A percentile compares a stretch with the other conserved stretches of the same genome.
Conservation (phyloP, 2,113 vertebrate genomes). For the Hystrix cristata region DNA sequence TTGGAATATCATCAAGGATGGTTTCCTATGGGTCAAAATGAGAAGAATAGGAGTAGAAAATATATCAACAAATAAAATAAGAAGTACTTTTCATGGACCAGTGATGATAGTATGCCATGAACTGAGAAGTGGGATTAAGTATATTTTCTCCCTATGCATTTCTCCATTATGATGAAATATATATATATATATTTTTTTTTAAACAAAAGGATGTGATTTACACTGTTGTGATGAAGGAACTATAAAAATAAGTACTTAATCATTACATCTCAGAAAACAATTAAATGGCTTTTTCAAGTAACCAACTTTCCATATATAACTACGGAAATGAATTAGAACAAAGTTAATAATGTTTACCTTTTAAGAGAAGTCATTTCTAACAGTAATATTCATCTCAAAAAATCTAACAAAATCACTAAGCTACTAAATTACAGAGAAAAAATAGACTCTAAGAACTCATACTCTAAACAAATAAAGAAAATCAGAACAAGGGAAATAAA, state of each 20-base stretch:
- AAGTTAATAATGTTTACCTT: constrained; percentile 61
- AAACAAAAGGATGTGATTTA: constrained; percentile 17
- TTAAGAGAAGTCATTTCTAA: constrained; percentile 64
- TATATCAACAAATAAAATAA: constrained; percentile 14
- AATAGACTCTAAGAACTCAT: constrained; percentile 9
- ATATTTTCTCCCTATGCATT: background rate
- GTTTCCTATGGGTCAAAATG: background rate
- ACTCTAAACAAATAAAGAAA: constrained; percentile 36
- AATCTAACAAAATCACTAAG: constrained; percentile 51
- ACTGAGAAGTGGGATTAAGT: background rate
- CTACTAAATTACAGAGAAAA: constrained; percentile 66
- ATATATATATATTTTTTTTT: background rate
- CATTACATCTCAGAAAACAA: constrained; percentile 56
- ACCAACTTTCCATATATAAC: constrained; percentile 4
- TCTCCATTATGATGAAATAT: too few species aligned
- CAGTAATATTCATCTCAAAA: constrained; percentile 64
- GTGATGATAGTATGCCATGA: background rate
- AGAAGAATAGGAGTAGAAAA: background rate
- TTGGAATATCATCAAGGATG: constrained; percentile 21
- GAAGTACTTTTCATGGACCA: background rate
- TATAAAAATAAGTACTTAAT: constrained; percentile 54
- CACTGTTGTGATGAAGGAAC: background rate
- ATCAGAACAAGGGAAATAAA: background rate
- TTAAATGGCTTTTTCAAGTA: constrained; percentile 46
- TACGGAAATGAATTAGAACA: constrained; percentile 53